Base-by-base conservation (phyloP, 1,140 invertebrate genomes). In the Brachionus rubens region DNA sequence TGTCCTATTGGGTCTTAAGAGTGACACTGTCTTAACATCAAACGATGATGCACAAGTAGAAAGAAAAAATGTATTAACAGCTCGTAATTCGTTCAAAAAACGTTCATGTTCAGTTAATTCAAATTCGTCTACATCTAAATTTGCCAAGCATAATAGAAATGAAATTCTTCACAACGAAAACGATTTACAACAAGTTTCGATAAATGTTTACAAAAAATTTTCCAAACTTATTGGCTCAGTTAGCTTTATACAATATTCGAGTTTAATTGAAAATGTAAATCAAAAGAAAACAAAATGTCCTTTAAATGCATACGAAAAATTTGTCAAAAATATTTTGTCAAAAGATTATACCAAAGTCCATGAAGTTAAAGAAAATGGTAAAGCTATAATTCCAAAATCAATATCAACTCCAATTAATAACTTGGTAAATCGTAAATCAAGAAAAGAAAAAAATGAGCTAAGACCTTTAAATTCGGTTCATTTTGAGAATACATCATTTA, bases 151-250 rank as follows among this genome's bases (percentile, higher is more conserved):
- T 36, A 72, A 72, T 21, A 48, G 41, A 28, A 9, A n/a, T n/a
- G 68, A 43, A 2, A 43, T 65, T 24, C 12, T 65, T 2, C 9
- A 26, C 19, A 65, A 41, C 43, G 59, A 65, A 16, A 21, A 48
- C 3, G 30, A 40, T 52, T 2, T 46, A 4, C 3, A 14, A 16
- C 19, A 48, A 36, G 30, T 12, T 72, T 12, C 46, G 14, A 4
- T 72, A 2, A 24, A 7, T 36, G 21, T 19, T 50, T 72, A 24
- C 30, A 72, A 72, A 72, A 72, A 72, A 72, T 50, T 72, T 54
- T 6, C 68, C 9, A 48, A 54, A 21, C 26, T 36, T 3, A 72
- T 72, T 1, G 68, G 68, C 26, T 72, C 68, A 12, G n/a, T 33
- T 5, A 28, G 41, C 14, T 65, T 65, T 10, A 26, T 65, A 3